phyloP scores from a whole-genome alignment of 2,888 invertebrate species.

The Nemotelus nigrinus region DNA sequence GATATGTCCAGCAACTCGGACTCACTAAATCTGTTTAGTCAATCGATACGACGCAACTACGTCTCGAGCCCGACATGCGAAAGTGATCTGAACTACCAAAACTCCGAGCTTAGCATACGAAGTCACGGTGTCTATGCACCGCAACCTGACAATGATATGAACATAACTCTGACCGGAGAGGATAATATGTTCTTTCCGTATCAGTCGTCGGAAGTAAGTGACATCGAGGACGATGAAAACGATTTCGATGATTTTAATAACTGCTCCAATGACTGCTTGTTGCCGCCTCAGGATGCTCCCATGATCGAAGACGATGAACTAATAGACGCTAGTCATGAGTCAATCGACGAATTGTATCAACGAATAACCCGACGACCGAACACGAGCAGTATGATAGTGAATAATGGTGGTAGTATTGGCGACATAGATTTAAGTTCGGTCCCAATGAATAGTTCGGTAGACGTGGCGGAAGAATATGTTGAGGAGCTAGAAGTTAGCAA shows the following conservation, averaged over 20 bases:
- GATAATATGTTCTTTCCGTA: conserved; percentile 58
- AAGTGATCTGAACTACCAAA: conserved; percentile 73
- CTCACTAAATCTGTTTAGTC: conserved; percentile 53
- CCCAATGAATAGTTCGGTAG: conserved; percentile 33
- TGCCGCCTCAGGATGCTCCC: conserved; percentile 30
- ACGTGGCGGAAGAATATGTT: conserved; percentile 42
- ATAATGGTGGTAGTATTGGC: conserved; percentile 47
- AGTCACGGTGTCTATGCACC: conserved; percentile 73
- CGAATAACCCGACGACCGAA: conserved; percentile 67
- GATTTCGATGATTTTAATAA: conserved; percentile 52
- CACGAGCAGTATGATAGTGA: conserved; percentile 19
- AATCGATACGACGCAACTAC: conserved; percentile 53
- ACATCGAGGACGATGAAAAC: conserved; percentile 57
- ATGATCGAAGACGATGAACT: conserved; percentile 25
- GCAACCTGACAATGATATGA: conserved; percentile 68
- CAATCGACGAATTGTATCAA: conserved; percentile 76
- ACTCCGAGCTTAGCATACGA: conserved; percentile 73
- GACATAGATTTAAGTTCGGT: conserved; percentile 46
- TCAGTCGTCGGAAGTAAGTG: conserved; percentile 64
- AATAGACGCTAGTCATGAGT: conserved; percentile 57
- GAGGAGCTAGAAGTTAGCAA: conserved; percentile 50
- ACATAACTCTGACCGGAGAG: conserved; percentile 65
- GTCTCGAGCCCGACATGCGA: conserved; percentile 67
- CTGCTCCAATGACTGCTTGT: conserved; percentile 54
- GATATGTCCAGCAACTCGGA: conserved; percentile 48